Conservation (phyloP, 2,888 invertebrate species). For the Apocheima hispidaria region DNA sequence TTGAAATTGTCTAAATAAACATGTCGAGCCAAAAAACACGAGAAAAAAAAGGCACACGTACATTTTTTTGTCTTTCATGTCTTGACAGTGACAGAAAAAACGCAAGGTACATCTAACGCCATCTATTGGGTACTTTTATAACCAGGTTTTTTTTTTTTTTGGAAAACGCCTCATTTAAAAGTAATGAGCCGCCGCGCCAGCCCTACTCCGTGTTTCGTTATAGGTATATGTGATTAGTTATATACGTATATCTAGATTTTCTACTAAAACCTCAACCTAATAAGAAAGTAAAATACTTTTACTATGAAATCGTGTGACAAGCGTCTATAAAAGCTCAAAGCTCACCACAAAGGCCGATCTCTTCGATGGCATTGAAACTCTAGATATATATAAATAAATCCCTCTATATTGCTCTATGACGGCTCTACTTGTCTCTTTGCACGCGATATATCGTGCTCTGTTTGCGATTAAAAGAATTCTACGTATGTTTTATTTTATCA, state of each 20-base stretch:
- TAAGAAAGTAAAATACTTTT: conserved; percentile 6
- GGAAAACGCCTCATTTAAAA: no score
- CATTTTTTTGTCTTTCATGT: no score
- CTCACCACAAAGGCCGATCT: conserved; percentile 12
- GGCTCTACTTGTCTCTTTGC: conserved; percentile 30
- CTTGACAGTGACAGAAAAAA: no score
- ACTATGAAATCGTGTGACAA: conserved; percentile 23
- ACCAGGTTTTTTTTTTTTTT: no score
- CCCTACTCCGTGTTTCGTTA: no score
- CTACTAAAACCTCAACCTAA: background rate
- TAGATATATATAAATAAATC: conserved; percentile 24
- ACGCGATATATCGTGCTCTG: conserved; percentile 48
- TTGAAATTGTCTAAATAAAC: no score
- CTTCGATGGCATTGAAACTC: conserved; percentile 24
- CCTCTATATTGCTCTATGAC: conserved; percentile 15
- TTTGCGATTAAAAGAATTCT: conserved; percentile 34
- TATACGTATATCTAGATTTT: background rate
- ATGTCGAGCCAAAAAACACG: no score
- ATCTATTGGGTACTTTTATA: no score
- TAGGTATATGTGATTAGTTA: no score
- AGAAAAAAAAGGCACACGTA: no score
- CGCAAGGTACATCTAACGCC: no score
- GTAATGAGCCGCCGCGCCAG: no score
- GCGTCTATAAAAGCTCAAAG: conserved; percentile 17
- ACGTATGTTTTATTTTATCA: conserved; percentile 16